These are phyloP conservation scores for Villa cingulata DNA, from an alignment of 2,888 invertebrate species.

Conservation along the genomic window DNA sequence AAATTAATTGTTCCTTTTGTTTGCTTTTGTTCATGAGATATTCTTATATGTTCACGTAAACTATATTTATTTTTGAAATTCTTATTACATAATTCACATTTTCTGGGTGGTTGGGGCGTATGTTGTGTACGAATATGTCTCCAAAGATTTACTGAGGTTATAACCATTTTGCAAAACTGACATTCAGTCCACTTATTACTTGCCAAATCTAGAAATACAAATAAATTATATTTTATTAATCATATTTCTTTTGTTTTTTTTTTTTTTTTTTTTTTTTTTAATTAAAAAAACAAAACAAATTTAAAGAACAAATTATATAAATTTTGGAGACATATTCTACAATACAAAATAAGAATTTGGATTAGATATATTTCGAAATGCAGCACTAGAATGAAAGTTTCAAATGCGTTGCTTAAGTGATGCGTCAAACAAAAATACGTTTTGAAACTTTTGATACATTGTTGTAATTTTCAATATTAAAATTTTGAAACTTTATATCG, in stretches of 20 bases:
- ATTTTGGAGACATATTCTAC: slow-evolving; percentile 34
- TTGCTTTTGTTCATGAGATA: slow-evolving; percentile 35
- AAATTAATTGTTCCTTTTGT: slow-evolving; percentile 8
- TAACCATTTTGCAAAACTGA: slow-evolving; percentile 39
- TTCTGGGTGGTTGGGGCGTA: slow-evolving; percentile 36
- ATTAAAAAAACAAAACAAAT: no score
- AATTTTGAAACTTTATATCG: no score
- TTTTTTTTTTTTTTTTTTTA: no score
- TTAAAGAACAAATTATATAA: no score
- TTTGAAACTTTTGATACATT: no score
- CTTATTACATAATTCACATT: slow-evolving; percentile 36
- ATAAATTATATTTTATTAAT: neutral
- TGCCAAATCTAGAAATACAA: slow-evolving; percentile 37
- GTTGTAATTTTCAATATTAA: no score
- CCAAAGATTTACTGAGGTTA: slow-evolving; percentile 38
- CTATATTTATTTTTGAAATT: slow-evolving; percentile 38
- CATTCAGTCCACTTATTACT: slow-evolving; percentile 39
- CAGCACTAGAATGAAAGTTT: no score
- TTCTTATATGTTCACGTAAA: slow-evolving; percentile 35
- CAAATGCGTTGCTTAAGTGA: no score
- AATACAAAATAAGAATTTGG: no score
- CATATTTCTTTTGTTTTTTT: no score
- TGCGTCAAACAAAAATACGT: no score
- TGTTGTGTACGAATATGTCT: slow-evolving; percentile 38
- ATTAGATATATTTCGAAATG: no score